These are phyloP conservation scores for Sparus aurata DNA, from an alignment of 2,797 vertebrate genomes.

Conservation along the genomic window DNA sequence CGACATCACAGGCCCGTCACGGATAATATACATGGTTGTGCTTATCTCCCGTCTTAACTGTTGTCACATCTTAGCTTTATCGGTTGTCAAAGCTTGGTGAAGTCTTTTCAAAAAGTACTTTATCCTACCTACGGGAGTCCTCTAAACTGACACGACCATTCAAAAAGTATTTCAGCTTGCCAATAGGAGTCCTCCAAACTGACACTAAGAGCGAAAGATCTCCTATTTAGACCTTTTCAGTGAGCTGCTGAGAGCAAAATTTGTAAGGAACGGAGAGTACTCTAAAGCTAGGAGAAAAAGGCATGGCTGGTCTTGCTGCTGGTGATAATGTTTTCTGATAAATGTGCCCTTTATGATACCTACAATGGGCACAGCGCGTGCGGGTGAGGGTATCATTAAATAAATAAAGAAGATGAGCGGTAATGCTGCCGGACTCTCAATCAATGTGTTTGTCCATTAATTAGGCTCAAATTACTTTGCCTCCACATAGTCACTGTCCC, in stretches of 20 bases:
- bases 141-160: not conserved
- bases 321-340: conserved; percentile 8
- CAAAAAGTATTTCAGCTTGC: not conserved
- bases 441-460: conserved; percentile 13
- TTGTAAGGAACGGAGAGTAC: not conserved
- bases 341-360: not conserved
- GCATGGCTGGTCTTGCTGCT: not conserved
- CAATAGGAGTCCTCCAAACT: not conserved
- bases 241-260: not conserved
- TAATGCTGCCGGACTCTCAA: not conserved
- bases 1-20: too few relatives aligned
- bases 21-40: not conserved
- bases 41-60: not conserved
- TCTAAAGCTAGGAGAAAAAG: conserved; percentile 7
- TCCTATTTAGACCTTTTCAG: conserved; percentile 11
- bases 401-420: not conserved
- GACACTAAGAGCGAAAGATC: conserved; percentile 4
- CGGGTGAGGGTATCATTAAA: conserved; percentile 1
- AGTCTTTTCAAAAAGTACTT: too few relatives aligned
- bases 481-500: not conserved
- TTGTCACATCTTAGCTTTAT: not conserved
- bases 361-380: not conserved
- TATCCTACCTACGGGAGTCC: too few relatives aligned
- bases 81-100: not conserved
- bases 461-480: too few relatives aligned